phyloP scores from a whole-genome alignment of 1,140 invertebrate species.

The Medauroidea extradentata region DNA sequence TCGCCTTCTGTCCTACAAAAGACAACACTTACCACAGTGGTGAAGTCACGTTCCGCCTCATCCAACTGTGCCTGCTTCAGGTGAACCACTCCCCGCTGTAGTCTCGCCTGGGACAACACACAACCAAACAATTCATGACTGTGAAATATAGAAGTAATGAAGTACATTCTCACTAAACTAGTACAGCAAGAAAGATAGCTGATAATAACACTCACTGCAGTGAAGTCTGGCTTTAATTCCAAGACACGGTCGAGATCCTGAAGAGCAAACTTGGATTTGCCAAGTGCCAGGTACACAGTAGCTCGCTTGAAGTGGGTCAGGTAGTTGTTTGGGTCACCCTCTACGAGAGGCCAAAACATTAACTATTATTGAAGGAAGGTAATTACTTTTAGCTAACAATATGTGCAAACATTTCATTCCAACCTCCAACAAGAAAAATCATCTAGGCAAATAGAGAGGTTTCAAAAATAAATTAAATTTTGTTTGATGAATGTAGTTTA shows the following conservation, averaged over 20 bases:
- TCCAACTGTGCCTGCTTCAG: constrained; percentile 85
- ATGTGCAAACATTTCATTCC: not conserved
- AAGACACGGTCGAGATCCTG: constrained; percentile 90
- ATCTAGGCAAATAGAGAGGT: too few relatives aligned
- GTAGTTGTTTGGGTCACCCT: constrained; percentile 94
- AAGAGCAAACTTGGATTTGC: constrained; percentile 92
- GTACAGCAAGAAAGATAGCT: too few relatives aligned
- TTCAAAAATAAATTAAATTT: not conserved
- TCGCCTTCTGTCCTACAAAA: too few relatives aligned
- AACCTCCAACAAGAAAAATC: not conserved
- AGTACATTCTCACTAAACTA: too few relatives aligned
- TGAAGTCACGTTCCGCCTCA: constrained; percentile 77
- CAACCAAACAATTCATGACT: not conserved
- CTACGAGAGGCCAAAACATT: constrained; percentile 49
- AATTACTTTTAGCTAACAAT: not conserved
- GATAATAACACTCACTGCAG: constrained; percentile 61
- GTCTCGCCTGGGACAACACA: constrained; percentile 56
- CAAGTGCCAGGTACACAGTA: constrained; percentile 93
- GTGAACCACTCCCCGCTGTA: constrained; percentile 82
- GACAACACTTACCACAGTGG: constrained; percentile 72
- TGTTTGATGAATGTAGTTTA: too few relatives aligned
- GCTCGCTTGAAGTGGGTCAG: constrained; percentile 92
- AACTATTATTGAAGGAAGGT: not conserved
- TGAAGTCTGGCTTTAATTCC: constrained; percentile 92
- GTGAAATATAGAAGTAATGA: not conserved